Conservation (phyloP, 2,113 vertebrate genomes). For the Chroicocephalus ridibundus region DNA sequence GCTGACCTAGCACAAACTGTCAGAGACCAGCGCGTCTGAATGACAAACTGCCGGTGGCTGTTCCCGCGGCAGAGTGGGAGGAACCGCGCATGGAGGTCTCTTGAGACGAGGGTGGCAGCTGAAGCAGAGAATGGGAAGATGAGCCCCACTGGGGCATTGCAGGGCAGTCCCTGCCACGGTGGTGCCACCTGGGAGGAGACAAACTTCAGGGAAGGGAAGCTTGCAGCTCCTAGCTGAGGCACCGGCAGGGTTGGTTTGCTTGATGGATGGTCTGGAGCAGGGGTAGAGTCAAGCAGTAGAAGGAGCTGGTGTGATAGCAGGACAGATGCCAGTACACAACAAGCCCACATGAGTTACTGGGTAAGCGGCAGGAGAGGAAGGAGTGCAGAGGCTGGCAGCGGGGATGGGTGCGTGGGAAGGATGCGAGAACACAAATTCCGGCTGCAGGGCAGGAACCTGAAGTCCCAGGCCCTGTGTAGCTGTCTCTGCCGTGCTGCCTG, state of each 20-base stretch:
- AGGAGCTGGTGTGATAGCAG: background rate
- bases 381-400: background rate
- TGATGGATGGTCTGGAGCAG: background rate
- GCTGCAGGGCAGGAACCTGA: background rate
- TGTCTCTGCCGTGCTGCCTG: background rate
- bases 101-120: background rate
- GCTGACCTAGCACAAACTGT: background rate
- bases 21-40: background rate
- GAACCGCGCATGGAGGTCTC: fast-evolving
- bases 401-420: background rate
- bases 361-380: background rate
- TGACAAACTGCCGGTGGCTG: fast-evolving
- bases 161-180: background rate
- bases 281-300: background rate
- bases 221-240: background rate
- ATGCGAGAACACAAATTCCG: background rate
- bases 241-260: background rate
- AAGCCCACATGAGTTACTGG: background rate
- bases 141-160: too few relatives aligned
- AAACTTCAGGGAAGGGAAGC: background rate
- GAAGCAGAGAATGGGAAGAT: background rate
- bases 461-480: background rate
- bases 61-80: too few relatives aligned
- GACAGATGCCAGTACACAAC: background rate
- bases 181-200: background rate